Conservation (phyloP, 2,797 vertebrate genomes). For the Hydrolagus colliei region DNA sequence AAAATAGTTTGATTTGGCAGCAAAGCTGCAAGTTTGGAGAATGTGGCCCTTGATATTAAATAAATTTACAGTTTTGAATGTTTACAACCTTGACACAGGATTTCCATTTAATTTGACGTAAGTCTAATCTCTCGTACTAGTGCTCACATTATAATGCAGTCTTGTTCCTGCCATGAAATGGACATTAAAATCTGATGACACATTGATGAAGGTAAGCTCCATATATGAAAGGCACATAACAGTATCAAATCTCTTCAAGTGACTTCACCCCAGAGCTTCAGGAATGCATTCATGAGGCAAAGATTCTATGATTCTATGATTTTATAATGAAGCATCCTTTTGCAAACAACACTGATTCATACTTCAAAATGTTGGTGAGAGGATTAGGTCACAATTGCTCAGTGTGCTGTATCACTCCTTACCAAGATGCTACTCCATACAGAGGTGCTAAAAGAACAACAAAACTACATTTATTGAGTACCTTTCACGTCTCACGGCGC, state of each 20-base stretch:
- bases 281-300: not conserved
- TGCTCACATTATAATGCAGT: not conserved
- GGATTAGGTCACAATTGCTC: no score
- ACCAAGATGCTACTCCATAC: no score
- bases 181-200: slow-evolving; percentile 19
- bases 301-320: no score
- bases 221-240: not conserved
- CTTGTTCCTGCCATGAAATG: not conserved
- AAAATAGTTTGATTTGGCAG: not conserved
- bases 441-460: no score
- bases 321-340: not conserved
- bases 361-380: not conserved
- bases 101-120: no score
- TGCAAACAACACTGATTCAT: not conserved
- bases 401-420: no score
- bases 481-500: no score
- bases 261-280: not conserved
- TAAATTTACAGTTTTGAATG: not conserved
- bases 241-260: slow-evolving; percentile 3
- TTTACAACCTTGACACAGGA: not conserved
- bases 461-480: no score
- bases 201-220: not conserved
- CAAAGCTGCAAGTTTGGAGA: not conserved
- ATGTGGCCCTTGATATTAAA: not conserved
- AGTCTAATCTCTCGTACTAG: not conserved